A percentile compares a stretch with the other conserved stretches of the same genome.
Evolutionary conservation across 2,797 vertebrate genomes (phyloP).

Genomic region (Phataginus tetradactyla): DNA sequence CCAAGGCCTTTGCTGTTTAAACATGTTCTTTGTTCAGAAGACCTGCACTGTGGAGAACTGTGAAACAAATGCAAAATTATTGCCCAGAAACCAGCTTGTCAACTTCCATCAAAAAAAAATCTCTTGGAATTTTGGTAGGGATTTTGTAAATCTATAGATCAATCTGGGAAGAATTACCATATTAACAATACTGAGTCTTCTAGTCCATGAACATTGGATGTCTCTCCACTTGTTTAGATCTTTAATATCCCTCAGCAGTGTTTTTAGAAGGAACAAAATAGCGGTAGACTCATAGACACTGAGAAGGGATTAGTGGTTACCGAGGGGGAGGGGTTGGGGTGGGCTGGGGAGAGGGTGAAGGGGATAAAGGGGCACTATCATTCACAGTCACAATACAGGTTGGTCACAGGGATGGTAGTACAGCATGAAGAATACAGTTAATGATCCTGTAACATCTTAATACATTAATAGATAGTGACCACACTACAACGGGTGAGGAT

Average conservation of each 20-base stretch:
- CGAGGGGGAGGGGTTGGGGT: no score
- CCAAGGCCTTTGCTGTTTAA: slow-evolving; percentile 14
- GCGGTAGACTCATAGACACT: no score
- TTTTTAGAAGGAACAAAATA: not conserved
- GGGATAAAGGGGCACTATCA: no score
- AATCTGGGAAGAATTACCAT: not conserved
- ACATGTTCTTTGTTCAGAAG: slow-evolving; percentile 46
- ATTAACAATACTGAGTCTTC: slow-evolving; percentile 22
- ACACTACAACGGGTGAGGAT: no score
- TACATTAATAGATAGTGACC: no score
- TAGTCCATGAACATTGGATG: not conserved
- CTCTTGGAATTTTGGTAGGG: slow-evolving; percentile 5
- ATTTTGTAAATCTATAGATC: not conserved
- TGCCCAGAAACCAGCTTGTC: not conserved
- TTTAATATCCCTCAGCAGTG: slow-evolving; percentile 1
- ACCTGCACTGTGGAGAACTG: not conserved
- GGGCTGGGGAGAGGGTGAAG: no score
- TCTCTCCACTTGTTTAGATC: slow-evolving; percentile 31
- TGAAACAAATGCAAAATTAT: not conserved
- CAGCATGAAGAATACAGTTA: no score
- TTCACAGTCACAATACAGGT: no score
- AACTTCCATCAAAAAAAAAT: not conserved
- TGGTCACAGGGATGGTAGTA: no score
- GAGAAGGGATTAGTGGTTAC: no score
- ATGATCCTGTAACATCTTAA: no score